Base-by-base conservation (phyloP, 2,113 vertebrate genomes). In the Pseudopipra pipra region DNA sequence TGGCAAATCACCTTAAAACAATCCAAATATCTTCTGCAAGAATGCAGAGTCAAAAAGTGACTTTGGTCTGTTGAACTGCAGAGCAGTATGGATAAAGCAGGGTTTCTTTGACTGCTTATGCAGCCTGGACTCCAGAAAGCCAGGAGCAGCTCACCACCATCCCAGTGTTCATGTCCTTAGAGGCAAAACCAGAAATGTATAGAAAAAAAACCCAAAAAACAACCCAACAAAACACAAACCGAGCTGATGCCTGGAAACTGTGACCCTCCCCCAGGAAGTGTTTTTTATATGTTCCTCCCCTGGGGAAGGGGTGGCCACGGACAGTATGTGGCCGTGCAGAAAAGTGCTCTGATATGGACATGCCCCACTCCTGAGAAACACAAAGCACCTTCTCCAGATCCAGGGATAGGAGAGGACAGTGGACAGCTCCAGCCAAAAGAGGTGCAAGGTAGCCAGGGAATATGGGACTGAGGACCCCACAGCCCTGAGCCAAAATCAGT, bases 21-120 rank as follows among this genome's bases (percentile, higher is more conserved):
- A 85, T 44, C 8, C 56, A 85, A 86, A 2, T 59, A 58, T 11
- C 24, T 89, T 66, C 76, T 84, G 39, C 51, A 90, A 62, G 75
- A 82, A 55, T 74, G 6, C 18, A 21, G 17, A 87, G 88, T 92
- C n/a, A 83, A 80, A 88, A 96, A 93, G 55, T n/a, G 39, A 89
- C 56, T 93, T 90, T 85, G 61, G 11, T 47, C 27, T 17, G 16
- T 22, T 63, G 55, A 86, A 75, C 47, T 82, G 56, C 66, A 66
- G 68, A 77, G 35, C 7, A 80, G 51, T 21, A 17, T 22, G 35
- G 20, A n/a, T 39, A 71, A 78, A 81, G 19, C 33, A 71, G 46
- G 43, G 17, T 14, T 76, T 75, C 81, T 46, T 82, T 28, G 68
- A 39, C 44, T 68, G 37, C 12, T 85, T 79, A 37, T 1, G 5